Evolutionary conservation across 2,113 vertebrate species (phyloP), one percentile per base, ranked within the genome.

Genomic region (Nothocercus julius): DNA sequence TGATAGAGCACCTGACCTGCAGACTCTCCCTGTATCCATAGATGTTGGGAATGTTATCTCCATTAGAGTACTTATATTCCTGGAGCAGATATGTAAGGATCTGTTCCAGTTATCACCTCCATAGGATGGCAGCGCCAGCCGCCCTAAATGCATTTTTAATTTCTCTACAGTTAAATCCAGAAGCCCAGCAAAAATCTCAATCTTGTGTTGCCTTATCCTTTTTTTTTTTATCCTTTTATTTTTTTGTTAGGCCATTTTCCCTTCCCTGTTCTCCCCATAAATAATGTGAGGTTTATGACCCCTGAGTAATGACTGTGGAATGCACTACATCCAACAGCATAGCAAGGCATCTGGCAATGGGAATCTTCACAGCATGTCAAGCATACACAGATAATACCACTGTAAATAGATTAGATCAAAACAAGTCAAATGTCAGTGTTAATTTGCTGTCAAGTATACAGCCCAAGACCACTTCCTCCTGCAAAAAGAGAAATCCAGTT

Each of bases 311-410:
- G 92, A 19, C 90, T 96, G 58, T 94, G 92, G 97, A 97, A 97
- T 97, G 96, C 90, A 47, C 82, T 87, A 82, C 88, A 91, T 96
- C 90, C 93, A 93, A 96, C 92, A 96, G 93, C 95, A 94, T 93
- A 36, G 1, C 32, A 14, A 95, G 87, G 97, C 97, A 96, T 96
- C 96, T 97, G 94, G 97, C 96, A 96, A 62, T 96, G 96, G 85
- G 95, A 97, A 96, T 97, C 97, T 97, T 97, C 97, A 91, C 96
- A 97, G 95, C 91, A 97, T 95, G 92, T 96, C 95, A 97, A 96
- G 96, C 96, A 96, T 96, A 97, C 85, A 95, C 83, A 96, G 95
- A 97, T 95, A 96, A 96, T 93, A 73, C 69, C 89, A 94, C 93
- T 96, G 92, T 96, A 97, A 97, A 92, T 93, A 97, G 94, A 83